These are phyloP conservation scores for Aphodius granarius DNA, from an alignment of 2,888 invertebrate genomes.

Conservation along the genomic window DNA sequence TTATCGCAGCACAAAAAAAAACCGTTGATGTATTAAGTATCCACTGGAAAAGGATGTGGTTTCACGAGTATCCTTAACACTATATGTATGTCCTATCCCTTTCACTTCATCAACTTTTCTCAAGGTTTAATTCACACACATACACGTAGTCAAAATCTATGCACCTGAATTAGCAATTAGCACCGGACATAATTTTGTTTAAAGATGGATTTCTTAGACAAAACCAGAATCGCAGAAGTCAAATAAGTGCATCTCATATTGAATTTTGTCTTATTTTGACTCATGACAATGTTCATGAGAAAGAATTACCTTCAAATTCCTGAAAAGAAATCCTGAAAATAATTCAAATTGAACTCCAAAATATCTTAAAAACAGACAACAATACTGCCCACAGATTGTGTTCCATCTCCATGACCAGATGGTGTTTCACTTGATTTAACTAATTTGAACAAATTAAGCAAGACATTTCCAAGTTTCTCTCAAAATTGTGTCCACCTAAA, in stretches of 20 bases:
- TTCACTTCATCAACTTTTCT: not conserved
- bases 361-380: no score
- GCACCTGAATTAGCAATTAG: not conserved
- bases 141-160: not conserved
- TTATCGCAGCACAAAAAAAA: not conserved
- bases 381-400: no score
- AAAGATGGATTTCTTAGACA: not conserved
- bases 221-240: no score
- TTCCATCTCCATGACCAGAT: no score
- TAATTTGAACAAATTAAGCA: not conserved
- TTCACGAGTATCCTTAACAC: not conserved
- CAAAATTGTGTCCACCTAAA: not conserved
- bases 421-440: not conserved
- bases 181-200: not conserved
- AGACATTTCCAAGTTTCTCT: not conserved
- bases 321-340: no score
- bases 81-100: not conserved
- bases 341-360: no score
- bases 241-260: no score
- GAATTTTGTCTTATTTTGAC: no score
- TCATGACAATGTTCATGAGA: no score
- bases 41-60: not conserved
- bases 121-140: not conserved
- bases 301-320: no score
- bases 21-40: not conserved